Evolutionary conservation across 2,888 invertebrate species (phyloP).

Genomic region (Scrobipalpa atriplicella): DNA sequence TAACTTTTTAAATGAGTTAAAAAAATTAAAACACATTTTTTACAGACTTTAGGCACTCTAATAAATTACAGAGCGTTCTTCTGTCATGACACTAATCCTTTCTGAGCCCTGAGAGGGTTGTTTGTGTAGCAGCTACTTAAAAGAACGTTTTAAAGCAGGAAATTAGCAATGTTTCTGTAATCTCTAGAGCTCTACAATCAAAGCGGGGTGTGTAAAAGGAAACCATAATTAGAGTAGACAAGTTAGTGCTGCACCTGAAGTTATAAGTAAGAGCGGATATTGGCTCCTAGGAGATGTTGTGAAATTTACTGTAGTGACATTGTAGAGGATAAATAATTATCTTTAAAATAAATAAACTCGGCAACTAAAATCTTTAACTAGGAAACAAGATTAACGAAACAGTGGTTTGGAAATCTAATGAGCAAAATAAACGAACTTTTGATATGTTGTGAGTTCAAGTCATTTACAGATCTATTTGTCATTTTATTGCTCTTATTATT

Average conservation of each 20-base stretch:
- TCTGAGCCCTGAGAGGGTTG: slow-evolving; percentile 25
- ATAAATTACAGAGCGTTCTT: slow-evolving; percentile 26
- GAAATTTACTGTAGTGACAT: not conserved
- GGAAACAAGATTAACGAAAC: not conserved
- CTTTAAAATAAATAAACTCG: no score
- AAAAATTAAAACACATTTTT: not conserved
- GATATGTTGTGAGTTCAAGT: no score
- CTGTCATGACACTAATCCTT: slow-evolving; percentile 29
- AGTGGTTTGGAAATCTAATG: no score
- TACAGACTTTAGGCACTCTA: not conserved
- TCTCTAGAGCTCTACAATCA: slow-evolving; percentile 59
- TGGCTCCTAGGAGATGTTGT: not conserved
- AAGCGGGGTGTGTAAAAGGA: slow-evolving; percentile 61
- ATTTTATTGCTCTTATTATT: no score
- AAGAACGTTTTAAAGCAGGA: slow-evolving; percentile 43
- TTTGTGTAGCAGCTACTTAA: slow-evolving; percentile 29
- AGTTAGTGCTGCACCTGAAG: slow-evolving; percentile 44
- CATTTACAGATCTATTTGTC: no score
- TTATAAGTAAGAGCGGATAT: slow-evolving; percentile 10
- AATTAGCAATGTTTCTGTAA: slow-evolving; percentile 59
- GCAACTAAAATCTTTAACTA: no score
- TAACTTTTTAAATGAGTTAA: not conserved
- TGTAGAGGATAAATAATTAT: no score
- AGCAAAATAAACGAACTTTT: no score
- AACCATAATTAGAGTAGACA: slow-evolving; percentile 68